Conservation (phyloP, 2,113 vertebrate species). For the Aspiorhynchus laticeps region DNA sequence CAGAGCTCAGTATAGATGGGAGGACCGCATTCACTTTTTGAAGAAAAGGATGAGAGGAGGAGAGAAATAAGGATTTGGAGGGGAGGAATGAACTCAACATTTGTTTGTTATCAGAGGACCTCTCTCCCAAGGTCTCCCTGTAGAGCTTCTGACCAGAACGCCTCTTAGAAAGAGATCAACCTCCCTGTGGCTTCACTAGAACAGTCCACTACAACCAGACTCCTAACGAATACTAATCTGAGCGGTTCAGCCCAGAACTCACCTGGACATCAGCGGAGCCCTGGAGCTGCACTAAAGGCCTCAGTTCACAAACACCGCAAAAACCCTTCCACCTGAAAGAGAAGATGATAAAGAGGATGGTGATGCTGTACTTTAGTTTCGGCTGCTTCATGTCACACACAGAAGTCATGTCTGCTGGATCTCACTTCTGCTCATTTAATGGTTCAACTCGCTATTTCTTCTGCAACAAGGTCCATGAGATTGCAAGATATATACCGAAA, state of each 20-base stretch:
- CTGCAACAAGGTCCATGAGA: slow-evolving; percentile 41
- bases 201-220: slow-evolving; percentile 4
- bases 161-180: slow-evolving; percentile 23
- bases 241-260: background rate
- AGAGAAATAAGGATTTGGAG: slow-evolving; percentile 37
- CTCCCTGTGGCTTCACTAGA: slow-evolving; percentile 20
- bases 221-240: background rate
- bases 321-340: background rate
- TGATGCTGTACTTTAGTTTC: slow-evolving; percentile 29
- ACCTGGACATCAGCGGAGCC: slow-evolving; percentile 25
- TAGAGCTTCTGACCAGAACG: slow-evolving; percentile 41
- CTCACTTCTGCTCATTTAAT: slow-evolving; percentile 36
- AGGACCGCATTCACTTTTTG: slow-evolving; percentile 12
- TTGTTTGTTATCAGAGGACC: slow-evolving; percentile 52
- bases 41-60: slow-evolving; percentile 33
- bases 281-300: background rate
- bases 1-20: slow-evolving; percentile 5
- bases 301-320: background rate
- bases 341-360: slow-evolving; percentile 43
- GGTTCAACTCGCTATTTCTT: slow-evolving; percentile 33
- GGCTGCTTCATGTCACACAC: slow-evolving; percentile 31
- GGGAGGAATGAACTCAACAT: slow-evolving; percentile 49
- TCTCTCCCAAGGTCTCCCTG: slow-evolving; percentile 56
- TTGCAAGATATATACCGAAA: slow-evolving; percentile 64
- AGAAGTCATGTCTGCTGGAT: slow-evolving; percentile 15